These are phyloP conservation scores for Lysandra bellargus DNA, from an alignment of 2,888 invertebrate species.

Conservation along the genomic window DNA sequence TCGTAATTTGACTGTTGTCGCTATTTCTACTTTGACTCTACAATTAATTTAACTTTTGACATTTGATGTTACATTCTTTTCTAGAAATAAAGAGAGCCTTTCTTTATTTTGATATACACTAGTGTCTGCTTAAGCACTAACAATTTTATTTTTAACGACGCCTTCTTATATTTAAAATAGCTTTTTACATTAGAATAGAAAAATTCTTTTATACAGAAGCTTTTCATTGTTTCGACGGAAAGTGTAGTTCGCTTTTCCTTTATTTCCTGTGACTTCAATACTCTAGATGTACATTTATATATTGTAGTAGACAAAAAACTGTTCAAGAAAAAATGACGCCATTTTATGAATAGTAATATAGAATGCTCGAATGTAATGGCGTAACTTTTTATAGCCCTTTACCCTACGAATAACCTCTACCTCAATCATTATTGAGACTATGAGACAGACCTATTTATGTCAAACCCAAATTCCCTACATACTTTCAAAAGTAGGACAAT, in stretches of 20 bases:
- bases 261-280: not conserved
- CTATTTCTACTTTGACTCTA: not conserved
- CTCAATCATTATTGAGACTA: too few relatives aligned
- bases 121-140: not conserved
- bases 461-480: too few relatives aligned
- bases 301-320: too few relatives aligned
- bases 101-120: not conserved
- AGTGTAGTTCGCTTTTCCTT: not conserved
- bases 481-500: too few relatives aligned
- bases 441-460: too few relatives aligned
- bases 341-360: too few relatives aligned
- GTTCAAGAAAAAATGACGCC: too few relatives aligned
- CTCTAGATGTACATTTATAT: too few relatives aligned
- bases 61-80: not conserved
- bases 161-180: slow-evolving; percentile 4
- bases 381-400: too few relatives aligned
- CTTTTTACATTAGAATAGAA: not conserved
- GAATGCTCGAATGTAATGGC: too few relatives aligned
- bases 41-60: not conserved
- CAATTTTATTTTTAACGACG: not conserved
- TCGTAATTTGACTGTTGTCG: too few relatives aligned
- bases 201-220: not conserved
- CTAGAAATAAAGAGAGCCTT: not conserved
- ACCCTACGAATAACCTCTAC: too few relatives aligned
- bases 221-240: not conserved